A percentile compares a stretch with the other conserved stretches of the same genome.
These are phyloP conservation scores for Phyllotreta cruciferae DNA, from an alignment of 2,888 invertebrate species.

Conservation along the genomic window DNA sequence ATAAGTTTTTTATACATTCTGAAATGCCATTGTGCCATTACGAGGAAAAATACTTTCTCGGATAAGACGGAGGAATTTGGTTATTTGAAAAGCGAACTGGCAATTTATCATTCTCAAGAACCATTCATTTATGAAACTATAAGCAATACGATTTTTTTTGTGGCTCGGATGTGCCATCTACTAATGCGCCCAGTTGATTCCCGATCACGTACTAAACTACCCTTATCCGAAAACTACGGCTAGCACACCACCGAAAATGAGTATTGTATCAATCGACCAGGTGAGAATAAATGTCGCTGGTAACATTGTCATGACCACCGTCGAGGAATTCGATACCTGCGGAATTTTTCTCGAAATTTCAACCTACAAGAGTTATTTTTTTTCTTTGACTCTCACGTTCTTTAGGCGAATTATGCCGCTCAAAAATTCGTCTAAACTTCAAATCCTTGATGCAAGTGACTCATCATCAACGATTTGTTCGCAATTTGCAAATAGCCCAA, in stretches of 20 bases:
- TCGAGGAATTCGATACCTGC: constrained; percentile 32
- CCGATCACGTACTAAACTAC: constrained; percentile 35
- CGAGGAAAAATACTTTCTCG: constrained; percentile 30
- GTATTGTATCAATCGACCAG: constrained; percentile 38
- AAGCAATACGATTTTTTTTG: constrained; percentile 28
- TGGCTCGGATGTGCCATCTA: constrained; percentile 29
- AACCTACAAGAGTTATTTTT: constrained; percentile 1
- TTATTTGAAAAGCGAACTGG: constrained; percentile 19
- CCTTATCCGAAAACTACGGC: constrained; percentile 32
- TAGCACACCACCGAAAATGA: constrained; percentile 30
- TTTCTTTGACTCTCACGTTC: background rate
- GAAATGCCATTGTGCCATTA: constrained; percentile 10
- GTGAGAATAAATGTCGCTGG: constrained; percentile 33
- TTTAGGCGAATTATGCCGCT: background rate
- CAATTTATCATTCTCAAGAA: constrained; percentile 37
- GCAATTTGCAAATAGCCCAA: constrained; percentile 11
- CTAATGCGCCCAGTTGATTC: constrained; percentile 36
- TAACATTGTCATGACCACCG: constrained; percentile 31
- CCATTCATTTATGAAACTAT: constrained; percentile 28
- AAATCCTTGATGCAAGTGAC: constrained; percentile 4
- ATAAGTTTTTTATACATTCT: too few species aligned
- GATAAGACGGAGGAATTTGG: constrained; percentile 11
- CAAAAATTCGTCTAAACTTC: background rate
- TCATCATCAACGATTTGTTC: constrained; percentile 4
- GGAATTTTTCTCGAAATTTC: constrained; percentile 27